A percentile compares a stretch with the other conserved stretches of the same genome.
These are phyloP conservation scores for Prostheceraeus crozeri DNA, from an alignment of 2,888 invertebrate species.

Conservation along the genomic window DNA sequence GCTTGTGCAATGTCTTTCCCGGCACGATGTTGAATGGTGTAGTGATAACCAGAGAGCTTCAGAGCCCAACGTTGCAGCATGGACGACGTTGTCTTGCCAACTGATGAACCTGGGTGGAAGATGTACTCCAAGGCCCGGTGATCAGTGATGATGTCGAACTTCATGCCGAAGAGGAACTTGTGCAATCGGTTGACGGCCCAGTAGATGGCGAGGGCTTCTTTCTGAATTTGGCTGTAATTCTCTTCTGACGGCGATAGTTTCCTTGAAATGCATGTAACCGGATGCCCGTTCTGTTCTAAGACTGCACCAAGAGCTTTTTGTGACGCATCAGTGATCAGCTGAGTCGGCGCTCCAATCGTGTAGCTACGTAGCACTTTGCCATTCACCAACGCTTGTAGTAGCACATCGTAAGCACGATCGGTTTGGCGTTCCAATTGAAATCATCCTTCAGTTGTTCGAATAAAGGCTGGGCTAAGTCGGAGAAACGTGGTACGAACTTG, in stretches of 20 bases:
- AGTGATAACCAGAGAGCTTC: slow-evolving; percentile 15
- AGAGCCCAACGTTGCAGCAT: slow-evolving; percentile 25
- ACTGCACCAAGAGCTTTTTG: slow-evolving; percentile 11
- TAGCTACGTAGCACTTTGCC: slow-evolving; percentile 7
- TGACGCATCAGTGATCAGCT: slow-evolving; percentile 1
- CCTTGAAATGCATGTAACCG: slow-evolving; percentile 1
- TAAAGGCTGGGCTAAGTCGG: slow-evolving; percentile 2
- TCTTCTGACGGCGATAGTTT: background rate
- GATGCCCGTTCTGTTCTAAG: slow-evolving; percentile 28
- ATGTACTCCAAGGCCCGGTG: slow-evolving; percentile 16
- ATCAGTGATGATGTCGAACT: slow-evolving; percentile 11
- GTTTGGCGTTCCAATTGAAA: background rate
- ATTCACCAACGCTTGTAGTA: slow-evolving; percentile 12
- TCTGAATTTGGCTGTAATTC: slow-evolving; percentile 19
- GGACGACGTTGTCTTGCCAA: slow-evolving; percentile 7
- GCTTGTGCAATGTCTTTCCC: slow-evolving; percentile 13
- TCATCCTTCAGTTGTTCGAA: background rate
- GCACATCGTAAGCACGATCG: slow-evolving; percentile 1
- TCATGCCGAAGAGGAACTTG: slow-evolving; percentile 16
- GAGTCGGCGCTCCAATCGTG: background rate
- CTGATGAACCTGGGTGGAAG: background rate
- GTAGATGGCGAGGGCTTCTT: slow-evolving; percentile 23
- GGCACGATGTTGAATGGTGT: slow-evolving; percentile 4
- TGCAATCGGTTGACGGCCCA: slow-evolving; percentile 20
- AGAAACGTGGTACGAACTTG: slow-evolving; percentile 20